phyloP scores from a whole-genome alignment of 2,113 vertebrate species.

The Istiophorus platypterus region DNA sequence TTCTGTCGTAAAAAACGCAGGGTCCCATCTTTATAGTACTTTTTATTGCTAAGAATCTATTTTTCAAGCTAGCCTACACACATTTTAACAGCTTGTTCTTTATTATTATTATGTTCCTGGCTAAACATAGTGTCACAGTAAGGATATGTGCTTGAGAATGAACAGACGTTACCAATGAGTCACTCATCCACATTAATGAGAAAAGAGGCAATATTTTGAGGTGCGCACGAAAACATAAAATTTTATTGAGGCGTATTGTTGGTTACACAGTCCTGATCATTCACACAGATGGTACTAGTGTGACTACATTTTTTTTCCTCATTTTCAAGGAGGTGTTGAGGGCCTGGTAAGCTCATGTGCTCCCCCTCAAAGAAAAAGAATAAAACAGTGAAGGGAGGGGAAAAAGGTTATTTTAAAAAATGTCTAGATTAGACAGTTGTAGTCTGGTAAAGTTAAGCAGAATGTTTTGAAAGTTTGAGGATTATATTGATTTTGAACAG shows the following conservation, averaged over 20 bases:
- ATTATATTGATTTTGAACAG: slow-evolving; percentile 48
- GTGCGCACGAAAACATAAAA: slow-evolving; percentile 13
- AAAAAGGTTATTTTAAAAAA: background rate
- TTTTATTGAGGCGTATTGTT: background rate
- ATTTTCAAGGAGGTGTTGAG: slow-evolving; percentile 14
- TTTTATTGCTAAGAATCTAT: slow-evolving; percentile 52
- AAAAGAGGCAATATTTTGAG: slow-evolving; percentile 3
- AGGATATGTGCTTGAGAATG: slow-evolving; percentile 33
- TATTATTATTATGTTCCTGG: slow-evolving; percentile 34
- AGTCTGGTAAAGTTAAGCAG: slow-evolving; percentile 29
- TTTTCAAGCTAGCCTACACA: slow-evolving; percentile 31
- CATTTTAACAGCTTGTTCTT: slow-evolving; percentile 34
- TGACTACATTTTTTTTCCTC: background rate
- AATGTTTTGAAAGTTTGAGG: background rate
- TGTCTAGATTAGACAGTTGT: background rate
- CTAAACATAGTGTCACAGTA: slow-evolving; percentile 30
- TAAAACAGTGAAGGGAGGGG: background rate
- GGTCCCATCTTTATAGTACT: slow-evolving; percentile 48
- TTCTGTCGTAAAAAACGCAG: slow-evolving; percentile 39
- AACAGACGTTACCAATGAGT: slow-evolving; percentile 34
- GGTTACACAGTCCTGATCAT: slow-evolving; percentile 7
- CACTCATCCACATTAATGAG: slow-evolving; percentile 33
- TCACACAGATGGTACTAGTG: slow-evolving; percentile 12
- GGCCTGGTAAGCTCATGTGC: slow-evolving; percentile 15
- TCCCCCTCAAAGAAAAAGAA: background rate